Evolutionary conservation across 1,140 invertebrate genomes (phyloP).

Genomic region (Onthophagus taurus): DNA sequence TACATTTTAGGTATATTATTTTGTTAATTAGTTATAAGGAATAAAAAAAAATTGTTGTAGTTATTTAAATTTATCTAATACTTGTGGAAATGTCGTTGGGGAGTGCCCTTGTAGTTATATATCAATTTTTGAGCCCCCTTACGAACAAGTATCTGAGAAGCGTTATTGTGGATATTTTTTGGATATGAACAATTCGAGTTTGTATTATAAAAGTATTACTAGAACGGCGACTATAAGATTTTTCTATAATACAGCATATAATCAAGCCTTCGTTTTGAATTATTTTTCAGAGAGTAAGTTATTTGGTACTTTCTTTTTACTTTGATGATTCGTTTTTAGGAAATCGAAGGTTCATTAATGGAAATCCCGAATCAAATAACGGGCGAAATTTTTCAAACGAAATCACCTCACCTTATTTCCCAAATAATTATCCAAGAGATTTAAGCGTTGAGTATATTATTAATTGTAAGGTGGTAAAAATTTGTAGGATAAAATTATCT

Average conservation of each 20-base stretch:
- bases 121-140: constrained; percentile 58
- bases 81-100: constrained; percentile 32
- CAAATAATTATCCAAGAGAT: constrained; percentile 57
- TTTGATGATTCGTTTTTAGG: constrained; percentile 37
- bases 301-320: constrained; percentile 3
- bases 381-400: constrained; percentile 29
- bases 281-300: constrained; percentile 57
- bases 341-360: constrained; percentile 51
- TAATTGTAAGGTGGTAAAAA: constrained; percentile 42
- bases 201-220: constrained; percentile 52
- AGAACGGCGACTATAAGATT: constrained; percentile 51
- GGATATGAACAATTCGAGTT: constrained; percentile 25
- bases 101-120: constrained; percentile 55
- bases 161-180: constrained; percentile 52
- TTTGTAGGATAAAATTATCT: constrained; percentile 51
- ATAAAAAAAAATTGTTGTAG: constrained; percentile 17
- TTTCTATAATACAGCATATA: constrained; percentile 50
- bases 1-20: constrained; percentile 46
- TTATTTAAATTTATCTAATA: constrained; percentile 38
- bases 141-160: constrained; percentile 51
- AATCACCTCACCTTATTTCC: constrained; percentile 60
- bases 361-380: constrained; percentile 34
- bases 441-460: constrained; percentile 58
- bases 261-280: constrained; percentile 56
- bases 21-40: constrained; percentile 13